Evolutionary conservation across 1,140 invertebrate genomes (phyloP), one percentile per base, ranked within the genome.

Genomic region (Caenorhabditis brenneri): DNA sequence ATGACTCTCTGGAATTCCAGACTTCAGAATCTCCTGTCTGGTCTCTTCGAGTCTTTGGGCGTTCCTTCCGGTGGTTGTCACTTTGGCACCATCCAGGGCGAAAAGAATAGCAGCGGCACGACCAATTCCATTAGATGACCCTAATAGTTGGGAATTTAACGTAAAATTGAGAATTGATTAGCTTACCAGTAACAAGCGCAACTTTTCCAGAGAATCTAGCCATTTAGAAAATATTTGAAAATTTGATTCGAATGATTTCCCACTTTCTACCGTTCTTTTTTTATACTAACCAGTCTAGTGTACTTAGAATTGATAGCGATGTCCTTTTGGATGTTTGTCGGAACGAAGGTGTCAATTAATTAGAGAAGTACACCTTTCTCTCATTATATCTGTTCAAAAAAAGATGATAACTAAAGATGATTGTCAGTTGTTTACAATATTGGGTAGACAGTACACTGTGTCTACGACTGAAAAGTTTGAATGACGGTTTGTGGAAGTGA

Each of bases 41-140:
- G 79, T 42, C 10, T 74, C 51, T 42, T 87, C 31, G 51, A 87
- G 39, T 42, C 39, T 42, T 12, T 42, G 39, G 12, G 92, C 90
- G 91, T 95, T 95, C 36, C 95, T 92, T 36, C 95, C 95, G 19
- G 94, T 94, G 22, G 96, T 86, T 0, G 92, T 92, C n/a, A 95
- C 88, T 49, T 88, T 92, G 1, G 94, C 95, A 53, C 94, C 94
- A 22, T 94, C 90, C 85, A 93, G 92, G 3, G 95, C 93, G 86
- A 96, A 93, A 81, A 94, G 93, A 51, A 94, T 84, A 2, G 39
- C 39, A 12, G 39, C 12, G 12, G 39, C 5, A 12, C 39, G 39
- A 42, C 39, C 39, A 12, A 42, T 42, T 42, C 95, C 95, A 48
- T 94, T 95, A 90, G 94, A 95, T 0, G 95, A 95, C 78, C 95